Percentiles rank a stretch among this genome's conserved stretches.
These are phyloP conservation scores for Andrena dorsata DNA, from an alignment of 2,888 invertebrate species.

Conservation along the genomic window DNA sequence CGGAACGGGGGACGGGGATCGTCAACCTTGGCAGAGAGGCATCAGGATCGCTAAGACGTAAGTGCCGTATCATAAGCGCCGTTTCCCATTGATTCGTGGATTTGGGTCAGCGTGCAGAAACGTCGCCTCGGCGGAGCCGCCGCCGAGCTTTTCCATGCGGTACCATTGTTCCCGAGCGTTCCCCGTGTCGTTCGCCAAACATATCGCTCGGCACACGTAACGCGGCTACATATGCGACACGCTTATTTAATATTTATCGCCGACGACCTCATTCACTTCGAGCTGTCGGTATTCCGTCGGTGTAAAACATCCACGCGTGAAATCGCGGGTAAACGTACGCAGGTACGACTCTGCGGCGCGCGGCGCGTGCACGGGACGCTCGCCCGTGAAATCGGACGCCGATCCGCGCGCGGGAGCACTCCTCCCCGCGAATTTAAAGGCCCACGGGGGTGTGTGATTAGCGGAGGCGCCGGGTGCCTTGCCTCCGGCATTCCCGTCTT, in stretches of 20 bases:
- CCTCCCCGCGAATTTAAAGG: background rate
- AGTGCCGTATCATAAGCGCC: slow-evolving; percentile 6
- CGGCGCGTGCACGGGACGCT: too few relatives aligned
- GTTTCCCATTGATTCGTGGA: too few relatives aligned
- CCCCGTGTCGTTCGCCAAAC: background rate
- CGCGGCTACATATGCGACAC: slow-evolving; percentile 28
- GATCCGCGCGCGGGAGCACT: background rate
- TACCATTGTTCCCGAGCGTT: background rate
- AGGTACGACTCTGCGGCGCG: too few relatives aligned
- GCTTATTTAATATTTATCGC: slow-evolving; percentile 58
- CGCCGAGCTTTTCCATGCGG: background rate
- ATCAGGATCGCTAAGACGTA: slow-evolving; percentile 40
- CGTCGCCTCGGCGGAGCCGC: too few relatives aligned
- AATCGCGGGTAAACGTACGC: too few relatives aligned
- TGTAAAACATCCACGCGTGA: too few relatives aligned
- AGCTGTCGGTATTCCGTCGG: slow-evolving; percentile 23
- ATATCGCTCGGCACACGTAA: slow-evolving; percentile 22
- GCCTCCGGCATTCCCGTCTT: too few relatives aligned
- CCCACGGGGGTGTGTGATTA: background rate
- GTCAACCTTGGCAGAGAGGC: background rate
- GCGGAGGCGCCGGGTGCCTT: background rate
- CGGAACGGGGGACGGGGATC: background rate
- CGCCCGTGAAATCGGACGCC: background rate
- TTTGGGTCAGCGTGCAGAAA: too few relatives aligned
- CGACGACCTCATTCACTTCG: slow-evolving; percentile 50